phyloP scores from a whole-genome alignment of 2,888 invertebrate genomes.

The Melanostoma mellinum region DNA sequence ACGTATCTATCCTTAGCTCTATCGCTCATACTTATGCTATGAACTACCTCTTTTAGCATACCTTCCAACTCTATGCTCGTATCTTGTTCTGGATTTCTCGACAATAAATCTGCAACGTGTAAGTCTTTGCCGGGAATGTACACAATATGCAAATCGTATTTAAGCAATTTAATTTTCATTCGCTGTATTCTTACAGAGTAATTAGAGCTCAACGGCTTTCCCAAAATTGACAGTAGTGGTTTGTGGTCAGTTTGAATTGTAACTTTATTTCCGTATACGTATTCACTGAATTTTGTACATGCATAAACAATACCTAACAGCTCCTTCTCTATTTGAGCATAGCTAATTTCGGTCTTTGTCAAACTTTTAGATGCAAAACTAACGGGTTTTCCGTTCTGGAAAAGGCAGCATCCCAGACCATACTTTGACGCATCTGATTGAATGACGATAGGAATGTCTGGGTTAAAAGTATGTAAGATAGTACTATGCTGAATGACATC shows the following conservation, averaged over 20 bases:
- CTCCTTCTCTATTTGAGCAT: conserved; percentile 65
- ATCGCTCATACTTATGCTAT: conserved; percentile 20
- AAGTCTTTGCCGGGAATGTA: conserved; percentile 31
- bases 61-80: conserved; percentile 5
- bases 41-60: conserved; percentile 16
- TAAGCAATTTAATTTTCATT: conserved; percentile 33
- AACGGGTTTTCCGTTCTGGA: conserved; percentile 31
- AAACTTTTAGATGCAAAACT: conserved; percentile 74
- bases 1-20: background rate
- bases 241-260: conserved; percentile 32
- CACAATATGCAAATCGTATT: conserved; percentile 9
- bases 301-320: conserved; percentile 17
- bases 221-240: conserved; percentile 22
- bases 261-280: conserved; percentile 16
- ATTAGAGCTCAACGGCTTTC: conserved; percentile 10
- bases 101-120: conserved; percentile 21
- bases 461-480: conserved; percentile 28
- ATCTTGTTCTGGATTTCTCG: conserved; percentile 18
- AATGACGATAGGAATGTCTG: conserved; percentile 35
- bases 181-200: conserved; percentile 31
- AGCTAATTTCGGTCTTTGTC: conserved; percentile 74
- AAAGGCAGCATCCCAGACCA: conserved; percentile 46
- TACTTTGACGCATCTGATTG: conserved; percentile 32
- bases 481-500: conserved; percentile 71
- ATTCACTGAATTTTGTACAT: conserved; percentile 22